These are phyloP conservation scores for Psix sp. DNA, from an alignment of 1,140 invertebrate species.

Conservation along the genomic window DNA sequence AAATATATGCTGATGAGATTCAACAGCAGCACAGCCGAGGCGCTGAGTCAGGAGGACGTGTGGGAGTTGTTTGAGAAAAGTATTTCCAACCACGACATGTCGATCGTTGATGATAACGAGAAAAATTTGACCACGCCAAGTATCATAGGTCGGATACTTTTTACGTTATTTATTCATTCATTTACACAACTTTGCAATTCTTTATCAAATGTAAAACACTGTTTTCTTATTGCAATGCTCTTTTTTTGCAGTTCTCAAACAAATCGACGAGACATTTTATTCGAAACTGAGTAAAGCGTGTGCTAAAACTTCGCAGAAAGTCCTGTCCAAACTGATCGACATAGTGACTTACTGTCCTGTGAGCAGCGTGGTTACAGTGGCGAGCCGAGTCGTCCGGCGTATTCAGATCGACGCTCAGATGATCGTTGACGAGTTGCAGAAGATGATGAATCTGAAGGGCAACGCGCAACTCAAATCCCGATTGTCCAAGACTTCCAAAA, in stretches of 20 bases:
- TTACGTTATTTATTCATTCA: neutral
- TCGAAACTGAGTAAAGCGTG: constrained; percentile 50
- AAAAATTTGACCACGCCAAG: constrained; percentile 52
- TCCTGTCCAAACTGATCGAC: constrained; percentile 69
- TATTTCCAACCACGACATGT: constrained; percentile 52
- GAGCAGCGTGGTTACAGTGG: constrained; percentile 77
- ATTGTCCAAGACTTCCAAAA: neutral
- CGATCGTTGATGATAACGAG: constrained; percentile 45
- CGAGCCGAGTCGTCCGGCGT: constrained; percentile 82
- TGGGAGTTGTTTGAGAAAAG: constrained; percentile 69
- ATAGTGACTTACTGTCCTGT: constrained; percentile 71
- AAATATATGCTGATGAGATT: constrained; percentile 71
- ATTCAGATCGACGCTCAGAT: constrained; percentile 82
- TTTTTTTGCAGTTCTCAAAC: constrained; percentile 68
- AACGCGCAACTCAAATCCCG: constrained; percentile 8
- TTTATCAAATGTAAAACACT: neutral
- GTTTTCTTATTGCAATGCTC: too few relatives aligned
- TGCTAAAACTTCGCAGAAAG: constrained; percentile 60
- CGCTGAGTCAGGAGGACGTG: constrained; percentile 67
- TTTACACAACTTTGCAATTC: neutral
- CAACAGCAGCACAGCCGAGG: constrained; percentile 65
- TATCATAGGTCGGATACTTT: constrained; percentile 51
- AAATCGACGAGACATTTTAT: constrained; percentile 79
- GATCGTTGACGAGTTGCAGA: constrained; percentile 79
- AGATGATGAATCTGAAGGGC: constrained; percentile 76